Evolutionary conservation across 2,888 invertebrate species (phyloP).

Genomic region (Eilema depressum): DNA sequence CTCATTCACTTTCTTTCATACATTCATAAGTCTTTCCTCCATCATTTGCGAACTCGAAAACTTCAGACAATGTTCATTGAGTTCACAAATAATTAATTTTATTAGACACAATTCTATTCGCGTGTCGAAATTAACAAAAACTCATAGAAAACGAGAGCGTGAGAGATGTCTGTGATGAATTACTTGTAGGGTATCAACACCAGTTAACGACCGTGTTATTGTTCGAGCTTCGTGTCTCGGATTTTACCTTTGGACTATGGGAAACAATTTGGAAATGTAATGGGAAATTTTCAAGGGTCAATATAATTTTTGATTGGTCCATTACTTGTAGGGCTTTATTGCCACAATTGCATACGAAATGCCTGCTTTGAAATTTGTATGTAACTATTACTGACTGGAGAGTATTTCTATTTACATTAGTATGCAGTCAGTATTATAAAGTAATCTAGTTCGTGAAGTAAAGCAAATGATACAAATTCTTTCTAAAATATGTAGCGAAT

Average conservation of each 20-base stretch:
- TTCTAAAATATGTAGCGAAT: not conserved
- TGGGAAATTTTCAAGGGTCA: not conserved
- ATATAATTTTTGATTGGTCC: not conserved
- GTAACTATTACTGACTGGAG: no score
- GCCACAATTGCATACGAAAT: not conserved
- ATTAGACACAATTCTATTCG: constrained; percentile 52
- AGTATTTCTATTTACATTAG: no score
- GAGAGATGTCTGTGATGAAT: constrained; percentile 58
- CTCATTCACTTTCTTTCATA: constrained; percentile 35
- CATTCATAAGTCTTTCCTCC: constrained; percentile 31
- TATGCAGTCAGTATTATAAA: not conserved
- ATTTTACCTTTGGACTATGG: not conserved
- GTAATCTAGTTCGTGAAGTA: not conserved
- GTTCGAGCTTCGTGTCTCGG: not conserved
- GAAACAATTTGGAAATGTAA: constrained; percentile 2
- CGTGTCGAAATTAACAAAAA: constrained; percentile 62
- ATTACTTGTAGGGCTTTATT: not conserved
- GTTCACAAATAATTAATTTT: constrained; percentile 58
- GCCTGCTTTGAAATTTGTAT: not conserved
- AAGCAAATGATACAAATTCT: not conserved
- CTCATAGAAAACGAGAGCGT: constrained; percentile 67
- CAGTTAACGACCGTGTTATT: constrained; percentile 17
- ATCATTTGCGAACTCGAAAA: constrained; percentile 34
- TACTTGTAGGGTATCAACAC: constrained; percentile 29
- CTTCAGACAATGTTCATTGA: constrained; percentile 49